A percentile compares a stretch with the other conserved stretches of the same genome.
phyloP scores from a whole-genome alignment of 2,113 vertebrate species.

The Alaudala cheleensis region DNA sequence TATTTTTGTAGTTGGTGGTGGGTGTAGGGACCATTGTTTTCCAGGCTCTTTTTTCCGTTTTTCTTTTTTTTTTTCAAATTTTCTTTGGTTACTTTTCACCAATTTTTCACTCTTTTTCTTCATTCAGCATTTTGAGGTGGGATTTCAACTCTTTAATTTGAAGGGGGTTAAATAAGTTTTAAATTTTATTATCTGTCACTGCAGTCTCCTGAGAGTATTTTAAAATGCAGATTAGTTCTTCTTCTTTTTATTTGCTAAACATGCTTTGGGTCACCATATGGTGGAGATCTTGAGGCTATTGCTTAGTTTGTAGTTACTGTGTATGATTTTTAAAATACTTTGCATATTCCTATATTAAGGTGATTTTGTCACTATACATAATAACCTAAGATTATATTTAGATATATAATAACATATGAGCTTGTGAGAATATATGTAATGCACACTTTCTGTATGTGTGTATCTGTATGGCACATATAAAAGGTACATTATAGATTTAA shows the following conservation, averaged over 20 bases:
- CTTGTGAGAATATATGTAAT: not conserved
- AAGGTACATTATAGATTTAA: not conserved
- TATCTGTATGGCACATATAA: not conserved
- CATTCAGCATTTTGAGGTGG: not conserved
- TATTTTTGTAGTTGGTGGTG: not conserved
- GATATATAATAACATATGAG: not conserved
- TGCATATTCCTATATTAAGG: not conserved
- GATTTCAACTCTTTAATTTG: constrained; percentile 8
- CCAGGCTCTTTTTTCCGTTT: not conserved
- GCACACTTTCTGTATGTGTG: not conserved
- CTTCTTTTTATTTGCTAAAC: not conserved
- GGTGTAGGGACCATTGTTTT: not conserved
- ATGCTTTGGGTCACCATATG: constrained; percentile 67
- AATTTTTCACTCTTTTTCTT: not conserved
- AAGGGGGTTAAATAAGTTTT: not conserved
- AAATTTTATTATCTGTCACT: not conserved
- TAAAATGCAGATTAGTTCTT: constrained; percentile 37
- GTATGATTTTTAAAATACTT: not conserved
- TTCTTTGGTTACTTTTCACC: not conserved
- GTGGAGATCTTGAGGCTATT: constrained; percentile 61
- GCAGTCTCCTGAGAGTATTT: constrained; percentile 75
- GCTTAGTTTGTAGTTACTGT: not conserved
- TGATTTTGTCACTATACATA: not conserved
- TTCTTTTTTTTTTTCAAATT: not conserved
- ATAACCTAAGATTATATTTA: not conserved